Evolutionary conservation across 2,888 invertebrate species (phyloP), one percentile per base, ranked within the genome.

Genomic region (Phoenoteleia sp.): DNA sequence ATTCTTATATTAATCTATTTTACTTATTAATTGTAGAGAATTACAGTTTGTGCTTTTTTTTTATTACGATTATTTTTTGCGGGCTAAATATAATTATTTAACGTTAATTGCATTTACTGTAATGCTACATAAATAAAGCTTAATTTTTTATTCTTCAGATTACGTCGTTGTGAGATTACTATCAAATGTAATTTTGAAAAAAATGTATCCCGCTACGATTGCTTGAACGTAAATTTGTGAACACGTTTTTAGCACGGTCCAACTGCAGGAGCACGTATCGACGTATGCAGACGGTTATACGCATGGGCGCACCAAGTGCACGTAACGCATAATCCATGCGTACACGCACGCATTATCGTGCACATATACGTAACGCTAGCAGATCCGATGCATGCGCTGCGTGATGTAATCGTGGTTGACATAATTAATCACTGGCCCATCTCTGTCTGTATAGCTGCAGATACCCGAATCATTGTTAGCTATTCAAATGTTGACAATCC

Each of bases 371-470:
- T 52, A 58, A 69, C 58, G 60, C 56, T 36, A 27, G 56, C 52
- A 69, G 66, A 74, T 80, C 54, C 36, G 58, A 84, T 86, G 89
- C 89, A 85, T 87, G 84, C 88, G 84, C 87, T 76, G 71, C 88
- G 88, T 91, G 90, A 92, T 91, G 91, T 91, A 92, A 92, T 92
- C 91, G 91, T 87, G 90, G 90, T 85, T 91, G 92, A 92, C 91
- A 92, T 92, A 91, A 92, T 92, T 92, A 92, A 92, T 92, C 91
- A 92, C 90, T 88, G 89, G 88, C 88, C 90, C 91, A 89, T 91
- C 89, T 88, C 84, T 86, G 66, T 62, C 81, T 84, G 71, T 54
- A 19, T 69, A 52, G 54, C 47, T 74, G 69, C 62, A 72, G 64
- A 74, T 64, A 74, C 23, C 45, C 75, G 60, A 72, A 67, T 74